Percentiles rank a stretch among this genome's conserved stretches.
These are phyloP conservation scores for Galemys pyrenaicus DNA, from an alignment of 2,113 vertebrate species.

Conservation along the genomic window DNA sequence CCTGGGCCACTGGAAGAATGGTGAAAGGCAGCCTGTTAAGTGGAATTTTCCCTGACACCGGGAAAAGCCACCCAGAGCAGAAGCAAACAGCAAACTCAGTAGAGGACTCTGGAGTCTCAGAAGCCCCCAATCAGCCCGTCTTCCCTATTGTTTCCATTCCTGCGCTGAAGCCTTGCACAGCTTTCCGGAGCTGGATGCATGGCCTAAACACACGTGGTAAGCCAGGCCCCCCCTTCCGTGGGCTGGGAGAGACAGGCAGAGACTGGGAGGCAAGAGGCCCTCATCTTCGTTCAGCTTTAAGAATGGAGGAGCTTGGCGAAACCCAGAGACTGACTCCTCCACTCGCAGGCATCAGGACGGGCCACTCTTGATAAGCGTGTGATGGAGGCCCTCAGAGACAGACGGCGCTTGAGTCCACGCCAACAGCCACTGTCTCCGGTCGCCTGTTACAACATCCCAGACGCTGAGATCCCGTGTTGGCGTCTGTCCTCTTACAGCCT, in stretches of 20 bases:
- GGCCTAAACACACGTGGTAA: accelerated
- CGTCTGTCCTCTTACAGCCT: background rate
- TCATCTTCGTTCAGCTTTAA: background rate
- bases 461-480: background rate
- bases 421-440: background rate
- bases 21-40: background rate
- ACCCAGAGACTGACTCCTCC: background rate
- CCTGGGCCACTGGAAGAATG: background rate
- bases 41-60: background rate
- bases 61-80: background rate
- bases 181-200: accelerated
- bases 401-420: background rate
- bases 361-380: background rate
- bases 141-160: too few species aligned
- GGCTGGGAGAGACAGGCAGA: background rate
- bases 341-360: background rate
- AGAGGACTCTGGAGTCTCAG: background rate
- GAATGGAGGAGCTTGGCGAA: background rate
- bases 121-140: background rate
- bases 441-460: background rate
- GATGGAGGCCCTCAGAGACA: background rate
- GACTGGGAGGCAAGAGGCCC: background rate
- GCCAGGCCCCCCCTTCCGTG: background rate
- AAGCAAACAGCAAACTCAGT: background rate
- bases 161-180: background rate